A percentile compares a stretch with the other conserved stretches of the same genome.
phyloP scores from a whole-genome alignment of 2,888 invertebrate species.

The Nomada lathburiana region DNA sequence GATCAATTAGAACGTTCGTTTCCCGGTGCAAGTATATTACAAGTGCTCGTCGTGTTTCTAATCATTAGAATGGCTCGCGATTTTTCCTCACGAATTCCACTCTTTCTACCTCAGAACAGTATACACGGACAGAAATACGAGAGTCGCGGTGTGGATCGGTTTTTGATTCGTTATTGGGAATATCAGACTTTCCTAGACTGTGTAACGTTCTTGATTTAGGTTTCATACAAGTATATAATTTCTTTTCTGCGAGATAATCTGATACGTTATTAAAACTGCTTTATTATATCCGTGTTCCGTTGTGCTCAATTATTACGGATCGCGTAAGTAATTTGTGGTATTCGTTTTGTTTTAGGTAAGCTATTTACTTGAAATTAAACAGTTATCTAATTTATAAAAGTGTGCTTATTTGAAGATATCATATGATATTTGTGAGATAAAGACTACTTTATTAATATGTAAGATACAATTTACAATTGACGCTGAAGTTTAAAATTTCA shows the following conservation, averaged over 20 bases:
- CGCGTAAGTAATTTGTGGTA: too few species aligned
- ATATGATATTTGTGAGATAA: background rate
- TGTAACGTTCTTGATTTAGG: too few species aligned
- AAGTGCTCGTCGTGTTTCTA: conserved; percentile 25
- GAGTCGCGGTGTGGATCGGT: conserved; percentile 36
- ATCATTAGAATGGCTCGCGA: conserved; percentile 18
- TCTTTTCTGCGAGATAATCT: background rate
- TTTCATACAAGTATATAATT: background rate
- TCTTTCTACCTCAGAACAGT: conserved; percentile 55
- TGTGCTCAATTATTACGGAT: too few species aligned
- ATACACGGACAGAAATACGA: conserved; percentile 18
- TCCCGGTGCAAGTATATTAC: background rate
- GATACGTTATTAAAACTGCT: too few species aligned
- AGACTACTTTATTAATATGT: background rate
- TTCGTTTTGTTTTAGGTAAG: background rate
- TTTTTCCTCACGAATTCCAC: conserved; percentile 35
- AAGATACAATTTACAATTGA: conserved; percentile 1
- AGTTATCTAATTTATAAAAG: background rate
- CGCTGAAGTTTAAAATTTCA: background rate
- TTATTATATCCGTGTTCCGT: too few species aligned
- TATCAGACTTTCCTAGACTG: conserved; percentile 10
- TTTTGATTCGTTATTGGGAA: conserved; percentile 26
- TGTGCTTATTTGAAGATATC: background rate
- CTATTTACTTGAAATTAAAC: background rate
- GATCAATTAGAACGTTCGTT: conserved; percentile 37